Conservation (phyloP, 2,113 vertebrate species). For the Circaetus gallicus region DNA sequence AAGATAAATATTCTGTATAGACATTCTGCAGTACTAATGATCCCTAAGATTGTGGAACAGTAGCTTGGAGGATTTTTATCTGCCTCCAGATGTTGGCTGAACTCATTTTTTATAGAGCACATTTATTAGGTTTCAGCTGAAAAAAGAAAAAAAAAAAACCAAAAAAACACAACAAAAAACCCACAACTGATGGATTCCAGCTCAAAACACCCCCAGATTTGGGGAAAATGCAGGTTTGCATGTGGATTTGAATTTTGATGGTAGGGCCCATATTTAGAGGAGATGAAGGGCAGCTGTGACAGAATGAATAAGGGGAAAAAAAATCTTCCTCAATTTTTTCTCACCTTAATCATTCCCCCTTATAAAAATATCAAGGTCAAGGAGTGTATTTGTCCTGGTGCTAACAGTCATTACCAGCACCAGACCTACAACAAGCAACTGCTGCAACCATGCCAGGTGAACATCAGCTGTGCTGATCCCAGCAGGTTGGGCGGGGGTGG, state of each 20-base stretch:
- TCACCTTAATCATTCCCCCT: neutral
- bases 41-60: conserved; percentile 9
- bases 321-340: neutral
- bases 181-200: neutral
- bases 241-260: neutral
- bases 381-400: neutral
- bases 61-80: conserved; percentile 54
- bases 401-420: neutral
- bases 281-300: neutral
- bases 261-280: neutral
- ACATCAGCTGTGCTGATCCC: neutral
- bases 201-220: neutral
- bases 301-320: neutral
- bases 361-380: neutral
- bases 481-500: too few species aligned
- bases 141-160: too few species aligned
- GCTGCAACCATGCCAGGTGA: fast-evolving
- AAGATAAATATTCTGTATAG: conserved; percentile 51
- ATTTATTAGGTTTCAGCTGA: conserved; percentile 2
- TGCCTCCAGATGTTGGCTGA: conserved; percentile 58
- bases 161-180: neutral
- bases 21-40: conserved; percentile 9
- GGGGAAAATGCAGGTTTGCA: neutral
- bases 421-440: fast-evolving
- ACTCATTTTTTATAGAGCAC: conserved; percentile 23